phyloP scores from a whole-genome alignment of 2,113 vertebrate species.

The Calyptomena viridis region DNA sequence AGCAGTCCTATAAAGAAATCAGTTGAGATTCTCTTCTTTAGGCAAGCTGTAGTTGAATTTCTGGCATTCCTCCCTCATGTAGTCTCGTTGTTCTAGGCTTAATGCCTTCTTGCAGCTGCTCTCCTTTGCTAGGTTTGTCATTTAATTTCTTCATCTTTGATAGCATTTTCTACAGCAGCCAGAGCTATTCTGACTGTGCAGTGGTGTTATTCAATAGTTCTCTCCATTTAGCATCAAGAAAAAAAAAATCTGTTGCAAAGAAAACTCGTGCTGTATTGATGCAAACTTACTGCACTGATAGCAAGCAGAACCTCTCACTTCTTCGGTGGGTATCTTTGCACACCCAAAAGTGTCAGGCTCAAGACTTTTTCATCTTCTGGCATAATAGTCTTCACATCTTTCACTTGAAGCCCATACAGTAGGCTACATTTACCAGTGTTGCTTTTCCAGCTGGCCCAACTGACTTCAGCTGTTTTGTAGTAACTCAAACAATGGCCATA shows the following conservation, averaged over 20 bases:
- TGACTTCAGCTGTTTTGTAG: not conserved
- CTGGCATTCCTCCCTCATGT: not conserved
- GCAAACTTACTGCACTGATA: not conserved
- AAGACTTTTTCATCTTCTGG: not conserved
- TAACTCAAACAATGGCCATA: not conserved
- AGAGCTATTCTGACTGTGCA: not conserved
- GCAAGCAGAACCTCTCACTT: not conserved
- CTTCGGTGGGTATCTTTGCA: not conserved
- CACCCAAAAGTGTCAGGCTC: not conserved
- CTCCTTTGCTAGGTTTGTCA: not conserved
- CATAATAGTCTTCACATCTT: not conserved
- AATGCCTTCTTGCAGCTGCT: not conserved
- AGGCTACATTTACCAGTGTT: not conserved
- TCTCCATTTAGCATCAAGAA: not conserved
- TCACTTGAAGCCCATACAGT: not conserved
- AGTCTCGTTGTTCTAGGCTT: not conserved
- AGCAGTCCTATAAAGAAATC: not conserved
- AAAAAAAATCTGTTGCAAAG: not conserved
- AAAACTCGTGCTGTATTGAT: not conserved
- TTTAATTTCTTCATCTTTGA: not conserved
- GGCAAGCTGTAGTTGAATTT: not conserved
- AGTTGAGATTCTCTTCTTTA: not conserved
- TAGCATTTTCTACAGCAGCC: slow-evolving; percentile 7
- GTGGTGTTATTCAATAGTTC: not conserved
- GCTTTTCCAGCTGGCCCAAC: not conserved